Conservation (phyloP, 2,888 invertebrate species). For the Caenorhabditis zanzibari region DNA sequence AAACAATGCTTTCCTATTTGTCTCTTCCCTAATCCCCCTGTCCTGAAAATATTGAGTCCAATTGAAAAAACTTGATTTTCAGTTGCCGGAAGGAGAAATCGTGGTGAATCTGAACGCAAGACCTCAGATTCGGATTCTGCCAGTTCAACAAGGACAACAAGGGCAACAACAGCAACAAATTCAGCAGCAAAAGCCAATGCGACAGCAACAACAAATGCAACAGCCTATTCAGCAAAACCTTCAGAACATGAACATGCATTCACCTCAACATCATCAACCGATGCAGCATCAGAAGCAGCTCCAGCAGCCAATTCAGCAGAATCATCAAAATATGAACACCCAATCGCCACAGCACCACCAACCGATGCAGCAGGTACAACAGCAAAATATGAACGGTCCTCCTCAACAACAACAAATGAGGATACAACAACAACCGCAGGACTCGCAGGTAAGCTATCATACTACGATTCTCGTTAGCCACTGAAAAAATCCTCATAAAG, state of each 20-base stretch:
- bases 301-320: too few relatives aligned
- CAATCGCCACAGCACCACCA: constrained; percentile 10
- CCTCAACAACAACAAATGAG: constrained; percentile 30
- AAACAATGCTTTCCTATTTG: not conserved
- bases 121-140: not conserved
- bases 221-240: constrained; percentile 10
- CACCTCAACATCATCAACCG: constrained; percentile 9
- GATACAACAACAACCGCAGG: constrained; percentile 27
- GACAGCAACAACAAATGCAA: not conserved
- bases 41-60: not conserved
- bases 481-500: too few relatives aligned
- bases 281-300: too few relatives aligned
- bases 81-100: constrained; percentile 4
- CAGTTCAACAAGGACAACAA: not conserved
- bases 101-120: not conserved
- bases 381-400: constrained; percentile 1
- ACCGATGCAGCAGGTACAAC: constrained; percentile 13
- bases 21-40: not conserved
- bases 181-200: not conserved
- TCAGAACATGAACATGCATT: constrained; percentile 13
- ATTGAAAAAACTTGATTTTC: not conserved
- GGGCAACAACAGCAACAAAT: not conserved
- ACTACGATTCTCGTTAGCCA: too few relatives aligned
- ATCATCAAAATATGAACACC: constrained; percentile 12
- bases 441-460: not conserved